Conservation (phyloP, 2,797 vertebrate genomes). For the Sebastolobus altivelis region DNA sequence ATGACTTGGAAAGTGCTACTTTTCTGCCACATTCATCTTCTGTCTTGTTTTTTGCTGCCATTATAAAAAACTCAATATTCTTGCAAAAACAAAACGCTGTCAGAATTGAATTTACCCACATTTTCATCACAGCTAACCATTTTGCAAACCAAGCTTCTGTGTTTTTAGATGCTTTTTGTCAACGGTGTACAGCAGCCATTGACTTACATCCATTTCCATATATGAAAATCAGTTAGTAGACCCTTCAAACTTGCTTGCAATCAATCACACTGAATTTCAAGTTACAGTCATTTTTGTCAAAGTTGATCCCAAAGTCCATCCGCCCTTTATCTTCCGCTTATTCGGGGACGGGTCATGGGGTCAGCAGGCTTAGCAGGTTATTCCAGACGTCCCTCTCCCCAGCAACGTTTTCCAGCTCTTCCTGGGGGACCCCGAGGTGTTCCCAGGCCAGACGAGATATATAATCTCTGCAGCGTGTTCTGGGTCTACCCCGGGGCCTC, state of each 20-base stretch:
- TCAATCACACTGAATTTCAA: not conserved
- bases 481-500: not conserved
- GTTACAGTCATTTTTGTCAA: not conserved
- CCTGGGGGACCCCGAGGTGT: not conserved
- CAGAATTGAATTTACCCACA: not conserved
- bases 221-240: not conserved
- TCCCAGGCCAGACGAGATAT: not conserved
- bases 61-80: constrained; percentile 15
- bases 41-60: not conserved
- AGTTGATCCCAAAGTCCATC: not conserved
- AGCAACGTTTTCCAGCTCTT: not conserved
- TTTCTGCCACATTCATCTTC: constrained; percentile 9
- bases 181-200: not conserved
- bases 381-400: no score
- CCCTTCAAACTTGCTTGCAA: not conserved
- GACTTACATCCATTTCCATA: not conserved
- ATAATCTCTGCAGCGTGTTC: not conserved
- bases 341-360: no score
- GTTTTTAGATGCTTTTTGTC: not conserved
- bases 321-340: no score
- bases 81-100: constrained; percentile 14
- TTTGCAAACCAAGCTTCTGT: constrained; percentile 4
- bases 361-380: no score
- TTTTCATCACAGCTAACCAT: not conserved
- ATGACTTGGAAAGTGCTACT: constrained; percentile 21